These are phyloP conservation scores for Catharus fuscescens DNA, from an alignment of 2,113 vertebrate genomes.

Conservation along the genomic window DNA sequence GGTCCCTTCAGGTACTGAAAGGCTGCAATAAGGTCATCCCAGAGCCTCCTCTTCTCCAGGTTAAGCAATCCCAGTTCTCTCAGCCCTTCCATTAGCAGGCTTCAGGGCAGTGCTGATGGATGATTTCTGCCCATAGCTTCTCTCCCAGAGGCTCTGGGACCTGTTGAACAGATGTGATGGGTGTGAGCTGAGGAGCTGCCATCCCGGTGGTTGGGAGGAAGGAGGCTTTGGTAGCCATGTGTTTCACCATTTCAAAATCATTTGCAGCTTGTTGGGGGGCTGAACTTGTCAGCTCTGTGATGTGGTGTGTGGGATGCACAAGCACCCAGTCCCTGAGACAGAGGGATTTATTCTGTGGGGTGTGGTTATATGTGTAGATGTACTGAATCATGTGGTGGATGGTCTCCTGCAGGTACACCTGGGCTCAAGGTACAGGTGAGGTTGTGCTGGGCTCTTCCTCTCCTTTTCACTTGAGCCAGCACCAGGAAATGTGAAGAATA, in stretches of 20 bases:
- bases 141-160: accelerated
- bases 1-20: not conserved
- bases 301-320: not conserved
- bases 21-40: not conserved
- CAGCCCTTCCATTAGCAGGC: not conserved
- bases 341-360: not conserved
- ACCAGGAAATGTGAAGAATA: not conserved
- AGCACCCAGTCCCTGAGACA: not conserved
- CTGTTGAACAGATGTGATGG: not conserved
- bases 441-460: not conserved
- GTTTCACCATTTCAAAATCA: not conserved
- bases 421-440: not conserved
- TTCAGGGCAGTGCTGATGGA: not conserved
- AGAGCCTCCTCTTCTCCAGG: not conserved
- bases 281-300: not conserved
- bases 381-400: accelerated
- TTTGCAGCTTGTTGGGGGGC: not conserved
- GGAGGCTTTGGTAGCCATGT: not conserved
- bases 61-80: not conserved
- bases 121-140: not conserved
- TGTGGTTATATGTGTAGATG: not conserved
- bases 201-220: not conserved
- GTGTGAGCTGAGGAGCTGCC: not conserved
- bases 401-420: not conserved
- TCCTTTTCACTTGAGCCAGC: not conserved